Conservation (phyloP, 2,888 invertebrate genomes). For the Agriopis leucophaearia region DNA sequence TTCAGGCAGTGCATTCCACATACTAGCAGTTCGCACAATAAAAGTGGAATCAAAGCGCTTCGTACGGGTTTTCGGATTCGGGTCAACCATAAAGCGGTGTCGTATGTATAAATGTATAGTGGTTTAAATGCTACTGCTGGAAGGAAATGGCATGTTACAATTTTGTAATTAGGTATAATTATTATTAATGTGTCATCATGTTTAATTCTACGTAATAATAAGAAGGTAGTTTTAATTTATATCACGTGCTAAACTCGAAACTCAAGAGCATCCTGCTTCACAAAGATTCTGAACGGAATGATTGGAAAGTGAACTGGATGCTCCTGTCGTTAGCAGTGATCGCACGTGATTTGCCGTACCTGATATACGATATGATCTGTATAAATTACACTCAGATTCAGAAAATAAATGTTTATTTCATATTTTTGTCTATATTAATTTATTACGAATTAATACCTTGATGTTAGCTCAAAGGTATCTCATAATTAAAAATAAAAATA, state of each 20-base stretch:
- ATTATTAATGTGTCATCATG: conserved; percentile 13
- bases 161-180: neutral
- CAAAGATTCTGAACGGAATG: conserved; percentile 19
- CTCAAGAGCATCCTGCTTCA: conserved; percentile 11
- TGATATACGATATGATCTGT: conserved; percentile 38
- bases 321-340: conserved; percentile 20
- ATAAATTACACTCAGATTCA: conserved; percentile 25
- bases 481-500: too few relatives aligned
- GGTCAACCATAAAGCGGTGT: too few relatives aligned
- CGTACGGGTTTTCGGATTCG: too few relatives aligned
- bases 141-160: neutral
- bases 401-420: conserved; percentile 38
- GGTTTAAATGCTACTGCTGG: neutral
- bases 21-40: too few relatives aligned
- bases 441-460: neutral
- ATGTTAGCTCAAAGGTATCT: too few relatives aligned
- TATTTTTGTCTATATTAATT: conserved; percentile 26
- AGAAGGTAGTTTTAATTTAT: conserved; percentile 5
- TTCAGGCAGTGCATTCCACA: too few relatives aligned
- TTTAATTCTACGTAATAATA: conserved; percentile 3
- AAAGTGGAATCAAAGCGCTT: too few relatives aligned
- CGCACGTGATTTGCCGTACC: conserved; percentile 42
- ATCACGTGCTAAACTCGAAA: conserved; percentile 16
- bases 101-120: too few relatives aligned
- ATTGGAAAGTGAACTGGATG: conserved; percentile 22